Conservation (phyloP, 2,797 vertebrate species). For the Pangasius sanitwongsei region DNA sequence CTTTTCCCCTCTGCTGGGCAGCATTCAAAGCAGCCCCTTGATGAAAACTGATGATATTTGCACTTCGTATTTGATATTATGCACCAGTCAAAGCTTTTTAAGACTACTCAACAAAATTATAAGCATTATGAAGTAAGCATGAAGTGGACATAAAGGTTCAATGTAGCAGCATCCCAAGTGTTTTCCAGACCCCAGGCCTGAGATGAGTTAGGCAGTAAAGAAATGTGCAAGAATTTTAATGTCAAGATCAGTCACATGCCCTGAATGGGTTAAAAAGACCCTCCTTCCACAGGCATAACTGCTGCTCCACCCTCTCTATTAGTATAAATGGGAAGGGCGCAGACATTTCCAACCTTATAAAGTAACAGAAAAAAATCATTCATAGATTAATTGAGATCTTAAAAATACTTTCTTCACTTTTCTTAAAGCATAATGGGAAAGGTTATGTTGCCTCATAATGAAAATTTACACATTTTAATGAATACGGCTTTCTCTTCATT, state of each 20-base stretch:
- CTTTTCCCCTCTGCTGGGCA: constrained; percentile 69
- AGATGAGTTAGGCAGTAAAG: not conserved
- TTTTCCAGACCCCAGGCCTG: not conserved
- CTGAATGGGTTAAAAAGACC: not conserved
- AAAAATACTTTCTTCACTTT: not conserved
- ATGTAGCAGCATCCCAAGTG: not conserved
- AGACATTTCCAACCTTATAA: not conserved
- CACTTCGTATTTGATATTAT: not conserved
- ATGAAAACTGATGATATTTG: constrained; percentile 6
- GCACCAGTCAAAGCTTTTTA: constrained; percentile 7
- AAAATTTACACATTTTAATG: not conserved
- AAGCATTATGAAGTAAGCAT: not conserved
- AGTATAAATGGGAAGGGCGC: not conserved
- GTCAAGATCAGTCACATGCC: not conserved
- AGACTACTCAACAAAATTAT: not conserved
- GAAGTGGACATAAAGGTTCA: not conserved
- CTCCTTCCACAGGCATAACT: constrained; percentile 23
- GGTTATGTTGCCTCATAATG: not conserved
- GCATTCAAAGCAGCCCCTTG: constrained; percentile 35
- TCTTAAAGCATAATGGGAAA: not conserved
- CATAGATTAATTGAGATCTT: not conserved
- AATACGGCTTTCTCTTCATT: constrained; percentile 3
- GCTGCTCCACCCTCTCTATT: constrained; percentile 32
- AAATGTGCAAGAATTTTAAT: not conserved
- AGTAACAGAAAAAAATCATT: not conserved